Conservation (phyloP, 2,797 vertebrate species). For the Ciconia nigra region DNA sequence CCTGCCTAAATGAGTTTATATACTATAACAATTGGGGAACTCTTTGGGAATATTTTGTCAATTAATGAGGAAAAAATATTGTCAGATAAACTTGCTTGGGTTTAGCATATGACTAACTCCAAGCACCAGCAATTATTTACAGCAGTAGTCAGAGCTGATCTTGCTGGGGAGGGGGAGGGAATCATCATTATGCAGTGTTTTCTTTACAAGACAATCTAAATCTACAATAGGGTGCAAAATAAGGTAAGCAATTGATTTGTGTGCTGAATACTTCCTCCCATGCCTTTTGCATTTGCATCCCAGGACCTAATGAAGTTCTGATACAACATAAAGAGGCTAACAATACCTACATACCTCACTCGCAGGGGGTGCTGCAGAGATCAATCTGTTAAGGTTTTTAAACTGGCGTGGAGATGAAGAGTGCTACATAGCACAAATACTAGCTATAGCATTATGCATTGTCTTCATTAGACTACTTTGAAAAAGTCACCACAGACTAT, state of each 20-base stretch:
- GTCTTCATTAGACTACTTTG: neutral
- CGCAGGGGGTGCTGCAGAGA: neutral
- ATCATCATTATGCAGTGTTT: neutral
- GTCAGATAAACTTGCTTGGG: neutral
- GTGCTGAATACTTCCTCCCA: neutral
- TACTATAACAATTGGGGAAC: neutral
- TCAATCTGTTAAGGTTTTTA: neutral
- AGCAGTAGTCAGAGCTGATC: neutral
- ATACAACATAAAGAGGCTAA: neutral
- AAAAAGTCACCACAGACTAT: neutral
- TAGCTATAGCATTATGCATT: neutral
- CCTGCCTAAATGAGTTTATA: neutral
- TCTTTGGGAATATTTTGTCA: neutral
- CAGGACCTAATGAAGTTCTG: conserved; percentile 6
- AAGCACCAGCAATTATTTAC: neutral
- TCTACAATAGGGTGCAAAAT: neutral
- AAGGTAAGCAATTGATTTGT: neutral
- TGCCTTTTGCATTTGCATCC: neutral
- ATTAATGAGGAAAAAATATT: neutral
- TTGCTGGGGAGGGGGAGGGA: neutral
- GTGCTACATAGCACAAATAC: neutral
- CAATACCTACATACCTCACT: neutral
- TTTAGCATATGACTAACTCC: neutral
- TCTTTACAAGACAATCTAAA: neutral
- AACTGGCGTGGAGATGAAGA: neutral